Conservation (phyloP, 2,888 invertebrate species). For the Lordiphosa andalusiaca region DNA sequence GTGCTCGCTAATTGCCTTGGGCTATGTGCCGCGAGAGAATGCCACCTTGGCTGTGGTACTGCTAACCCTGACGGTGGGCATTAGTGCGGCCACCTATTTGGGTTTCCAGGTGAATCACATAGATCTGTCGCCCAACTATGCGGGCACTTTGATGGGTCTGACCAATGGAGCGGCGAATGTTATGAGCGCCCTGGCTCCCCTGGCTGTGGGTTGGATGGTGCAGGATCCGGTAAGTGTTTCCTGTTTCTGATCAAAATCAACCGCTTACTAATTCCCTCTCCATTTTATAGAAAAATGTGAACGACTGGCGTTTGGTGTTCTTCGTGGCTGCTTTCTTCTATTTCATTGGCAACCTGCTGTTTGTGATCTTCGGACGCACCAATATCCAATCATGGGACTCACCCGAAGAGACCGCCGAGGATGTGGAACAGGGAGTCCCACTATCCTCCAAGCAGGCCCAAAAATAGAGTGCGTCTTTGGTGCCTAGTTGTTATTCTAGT, state of each 20-base stretch:
- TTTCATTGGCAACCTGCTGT: conserved; percentile 82
- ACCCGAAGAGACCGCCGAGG: conserved; percentile 72
- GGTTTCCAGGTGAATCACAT: conserved; percentile 92
- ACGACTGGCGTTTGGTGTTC: conserved; percentile 83
- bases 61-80: conserved; percentile 87
- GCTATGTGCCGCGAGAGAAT: conserved; percentile 80
- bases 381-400: conserved; percentile 84
- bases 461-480: conserved; percentile 16
- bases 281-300: conserved; percentile 69
- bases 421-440: conserved; percentile 48
- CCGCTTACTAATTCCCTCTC: neutral
- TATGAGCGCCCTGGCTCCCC: conserved; percentile 89
- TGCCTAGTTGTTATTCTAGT: conserved; percentile 16
- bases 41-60: conserved; percentile 83
- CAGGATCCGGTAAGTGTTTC: conserved; percentile 83
- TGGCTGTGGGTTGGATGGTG: conserved; percentile 86
- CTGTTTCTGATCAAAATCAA: neutral
- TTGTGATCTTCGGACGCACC: conserved; percentile 82
- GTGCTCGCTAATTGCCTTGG: conserved; percentile 84
- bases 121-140: conserved; percentile 91
- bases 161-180: conserved; percentile 89
- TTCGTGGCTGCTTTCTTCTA: conserved; percentile 82
- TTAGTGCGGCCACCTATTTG: conserved; percentile 88
- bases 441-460: conserved; percentile 31
- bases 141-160: conserved; percentile 92